These are phyloP conservation scores for Dicerorhinus sumatrensis DNA, from an alignment of 2,113 vertebrate genomes.

Conservation along the genomic window DNA sequence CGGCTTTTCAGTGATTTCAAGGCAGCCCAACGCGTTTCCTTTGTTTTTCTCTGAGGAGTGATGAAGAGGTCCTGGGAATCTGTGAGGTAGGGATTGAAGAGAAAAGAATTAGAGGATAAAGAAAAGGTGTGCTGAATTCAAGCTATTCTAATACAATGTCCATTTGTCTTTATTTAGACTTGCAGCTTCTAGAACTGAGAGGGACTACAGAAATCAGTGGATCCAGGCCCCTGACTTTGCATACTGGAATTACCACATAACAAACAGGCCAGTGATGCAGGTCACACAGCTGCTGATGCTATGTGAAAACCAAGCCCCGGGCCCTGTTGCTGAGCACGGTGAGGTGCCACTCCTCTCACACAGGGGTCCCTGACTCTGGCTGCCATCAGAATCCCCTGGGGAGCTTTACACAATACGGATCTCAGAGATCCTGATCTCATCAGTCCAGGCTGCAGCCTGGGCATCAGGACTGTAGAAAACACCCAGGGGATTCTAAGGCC, in stretches of 20 bases:
- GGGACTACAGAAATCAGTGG: neutral
- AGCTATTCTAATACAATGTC: neutral
- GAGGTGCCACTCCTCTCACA: neutral
- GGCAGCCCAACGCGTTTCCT: neutral
- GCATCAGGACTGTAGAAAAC: fast-evolving
- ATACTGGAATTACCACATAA: neutral
- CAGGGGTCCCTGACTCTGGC: neutral
- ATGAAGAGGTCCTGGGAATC: neutral
- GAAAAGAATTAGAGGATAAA: neutral
- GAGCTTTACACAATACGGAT: fast-evolving
- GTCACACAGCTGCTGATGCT: neutral
- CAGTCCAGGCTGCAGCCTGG: neutral
- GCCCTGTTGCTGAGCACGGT: neutral
- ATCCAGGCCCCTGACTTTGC: neutral
- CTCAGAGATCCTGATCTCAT: neutral
- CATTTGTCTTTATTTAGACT: neutral
- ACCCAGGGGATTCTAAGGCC: neutral
- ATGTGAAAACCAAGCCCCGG: neutral
- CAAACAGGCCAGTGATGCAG: too few relatives aligned
- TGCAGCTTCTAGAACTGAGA: neutral
- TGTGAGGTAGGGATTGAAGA: neutral
- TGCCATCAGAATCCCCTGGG: too few relatives aligned
- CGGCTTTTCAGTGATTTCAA: neutral
- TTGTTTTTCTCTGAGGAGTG: neutral
- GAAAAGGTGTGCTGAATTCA: neutral